These are phyloP conservation scores for Halictus rubicundus DNA, from an alignment of 1,140 invertebrate genomes.

Conservation along the genomic window DNA sequence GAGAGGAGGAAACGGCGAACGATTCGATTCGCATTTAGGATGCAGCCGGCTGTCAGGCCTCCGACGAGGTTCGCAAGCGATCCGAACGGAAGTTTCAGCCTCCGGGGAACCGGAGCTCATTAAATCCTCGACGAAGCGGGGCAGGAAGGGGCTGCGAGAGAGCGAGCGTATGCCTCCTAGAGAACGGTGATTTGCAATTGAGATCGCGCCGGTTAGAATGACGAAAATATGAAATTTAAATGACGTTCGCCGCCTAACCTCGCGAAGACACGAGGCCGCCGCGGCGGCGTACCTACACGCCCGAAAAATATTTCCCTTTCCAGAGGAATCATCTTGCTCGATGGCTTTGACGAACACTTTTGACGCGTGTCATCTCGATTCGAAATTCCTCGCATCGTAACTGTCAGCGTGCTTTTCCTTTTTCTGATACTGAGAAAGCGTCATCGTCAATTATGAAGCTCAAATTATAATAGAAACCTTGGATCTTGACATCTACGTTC, in stretches of 20 bases:
- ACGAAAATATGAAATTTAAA: slow-evolving; percentile 48
- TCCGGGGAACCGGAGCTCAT: slow-evolving; percentile 20
- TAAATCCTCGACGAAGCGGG: slow-evolving; percentile 13
- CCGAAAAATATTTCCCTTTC: slow-evolving; percentile 1
- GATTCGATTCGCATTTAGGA: neutral
- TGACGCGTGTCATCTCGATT: neutral
- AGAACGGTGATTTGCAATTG: slow-evolving; percentile 34
- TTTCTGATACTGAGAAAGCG: too few species aligned
- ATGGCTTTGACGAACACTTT: neutral
- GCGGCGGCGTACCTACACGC: neutral
- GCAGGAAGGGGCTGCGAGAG: neutral
- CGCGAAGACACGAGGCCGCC: neutral
- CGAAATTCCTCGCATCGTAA: too few species aligned
- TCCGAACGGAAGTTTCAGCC: slow-evolving; percentile 30
- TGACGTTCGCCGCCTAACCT: neutral
- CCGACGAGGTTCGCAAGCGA: slow-evolving; percentile 1
- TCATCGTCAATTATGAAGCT: too few species aligned
- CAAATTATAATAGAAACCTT: too few species aligned
- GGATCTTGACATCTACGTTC: too few species aligned
- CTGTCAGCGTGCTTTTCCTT: too few species aligned
- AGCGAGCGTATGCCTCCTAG: slow-evolving; percentile 6
- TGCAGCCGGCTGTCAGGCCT: neutral
- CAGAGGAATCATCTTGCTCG: neutral
- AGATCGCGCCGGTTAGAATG: slow-evolving; percentile 11
- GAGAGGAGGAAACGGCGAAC: too few species aligned